Evolutionary conservation across 2,797 vertebrate species (phyloP).

Genomic region (Carcharodon carcharias): DNA sequence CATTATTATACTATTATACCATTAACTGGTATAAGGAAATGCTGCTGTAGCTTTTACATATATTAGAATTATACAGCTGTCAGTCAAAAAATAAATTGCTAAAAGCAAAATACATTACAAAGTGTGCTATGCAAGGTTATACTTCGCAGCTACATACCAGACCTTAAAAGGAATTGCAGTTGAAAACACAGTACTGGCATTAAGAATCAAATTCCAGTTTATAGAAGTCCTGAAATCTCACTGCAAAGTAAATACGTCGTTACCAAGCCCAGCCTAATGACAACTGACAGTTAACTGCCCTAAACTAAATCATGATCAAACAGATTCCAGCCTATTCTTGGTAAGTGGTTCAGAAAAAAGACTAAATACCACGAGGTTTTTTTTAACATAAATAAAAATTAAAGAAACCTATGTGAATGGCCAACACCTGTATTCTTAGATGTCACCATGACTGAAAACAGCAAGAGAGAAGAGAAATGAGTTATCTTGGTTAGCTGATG

Average conservation of each 20-base stretch:
- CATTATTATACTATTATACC: no score
- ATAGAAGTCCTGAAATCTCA: neutral
- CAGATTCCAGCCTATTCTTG: neutral
- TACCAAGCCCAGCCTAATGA: neutral
- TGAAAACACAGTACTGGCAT: neutral
- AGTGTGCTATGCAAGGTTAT: neutral
- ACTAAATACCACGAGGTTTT: neutral
- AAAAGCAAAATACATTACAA: neutral
- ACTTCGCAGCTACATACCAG: neutral
- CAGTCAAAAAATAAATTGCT: neutral
- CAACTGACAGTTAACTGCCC: neutral
- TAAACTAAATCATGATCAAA: neutral
- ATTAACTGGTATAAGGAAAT: neutral
- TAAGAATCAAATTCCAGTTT: slow-evolving; percentile 10
- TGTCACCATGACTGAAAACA: neutral
- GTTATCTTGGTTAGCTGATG: neutral
- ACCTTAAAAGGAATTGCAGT: neutral
- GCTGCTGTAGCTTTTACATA: neutral
- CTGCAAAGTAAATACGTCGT: neutral
- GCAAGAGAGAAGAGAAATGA: neutral
- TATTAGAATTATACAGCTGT: neutral
- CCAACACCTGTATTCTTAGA: neutral
- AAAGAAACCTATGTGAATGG: neutral
- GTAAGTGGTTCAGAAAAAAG: neutral
- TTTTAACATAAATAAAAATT: neutral